phyloP scores from a whole-genome alignment of 2,888 invertebrate species.

The Eremobia ochroleuca region DNA sequence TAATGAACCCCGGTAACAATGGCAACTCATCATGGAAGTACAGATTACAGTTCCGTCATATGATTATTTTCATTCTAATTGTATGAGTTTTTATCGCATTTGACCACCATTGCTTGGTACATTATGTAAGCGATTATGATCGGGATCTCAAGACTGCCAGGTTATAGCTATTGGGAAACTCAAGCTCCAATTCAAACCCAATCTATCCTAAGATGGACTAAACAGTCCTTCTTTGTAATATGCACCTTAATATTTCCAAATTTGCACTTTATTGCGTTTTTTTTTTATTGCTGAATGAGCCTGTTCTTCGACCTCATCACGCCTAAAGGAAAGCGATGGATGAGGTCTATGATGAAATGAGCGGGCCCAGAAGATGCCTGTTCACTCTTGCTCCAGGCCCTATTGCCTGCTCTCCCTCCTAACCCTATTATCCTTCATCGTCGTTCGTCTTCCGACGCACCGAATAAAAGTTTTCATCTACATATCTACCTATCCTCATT shows the following conservation, averaged over 20 bases:
- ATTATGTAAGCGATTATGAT: neutral
- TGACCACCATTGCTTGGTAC: neutral
- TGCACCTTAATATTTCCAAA: neutral
- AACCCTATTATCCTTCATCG: neutral
- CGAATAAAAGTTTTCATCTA: neutral
- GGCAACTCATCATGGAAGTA: constrained; percentile 23
- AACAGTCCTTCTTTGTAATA: neutral
- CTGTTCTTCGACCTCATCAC: no score
- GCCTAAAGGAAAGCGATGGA: no score
- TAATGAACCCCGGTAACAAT: constrained; percentile 10
- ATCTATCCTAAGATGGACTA: neutral
- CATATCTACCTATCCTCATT: neutral
- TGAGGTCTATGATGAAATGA: no score
- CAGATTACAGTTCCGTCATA: neutral
- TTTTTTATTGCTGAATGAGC: no score
- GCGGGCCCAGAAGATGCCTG: no score
- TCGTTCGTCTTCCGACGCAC: neutral
- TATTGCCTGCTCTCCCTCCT: neutral
- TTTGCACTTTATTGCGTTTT: neutral
- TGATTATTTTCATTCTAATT: neutral
- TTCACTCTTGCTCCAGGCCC: neutral
- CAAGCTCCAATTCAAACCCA: neutral
- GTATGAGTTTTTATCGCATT: neutral
- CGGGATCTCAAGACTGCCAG: neutral
- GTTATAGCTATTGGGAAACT: neutral